Evolutionary conservation across 92 coral and sea anemone genomes (phyloP), one percentile per base, ranked within the genome.

Genomic region (Scolanthus callimorphus): DNA sequence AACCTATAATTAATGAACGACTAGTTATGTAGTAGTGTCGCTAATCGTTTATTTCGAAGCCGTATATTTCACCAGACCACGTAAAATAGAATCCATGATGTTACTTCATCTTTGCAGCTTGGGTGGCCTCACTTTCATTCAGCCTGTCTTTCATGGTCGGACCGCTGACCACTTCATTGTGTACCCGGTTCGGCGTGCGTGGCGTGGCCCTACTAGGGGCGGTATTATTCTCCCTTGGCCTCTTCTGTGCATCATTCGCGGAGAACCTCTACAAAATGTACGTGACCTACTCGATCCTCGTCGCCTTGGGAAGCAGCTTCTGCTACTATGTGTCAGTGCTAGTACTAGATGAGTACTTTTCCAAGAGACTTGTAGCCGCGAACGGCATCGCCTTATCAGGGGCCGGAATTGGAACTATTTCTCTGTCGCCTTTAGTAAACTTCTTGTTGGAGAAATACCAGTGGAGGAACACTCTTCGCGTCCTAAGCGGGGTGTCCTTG

Each of bases 351-450:
- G 73, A 79, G 31, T 82, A 87, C 67, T 87, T 87, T 48, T 69
- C 67, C 13, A 82, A 78, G 47, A 58, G 77, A 17, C 57, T 92
- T 11, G 96, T 90, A 0, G 57, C 91, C 2, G 84, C 98, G 29
- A 88, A 88, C 63, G 98, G 98, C 19, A 49, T 92, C 25, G 87
- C 82, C 41, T 71, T 90, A 17, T 69, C 96, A 20, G 98, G 98
- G 20, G 88, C 90, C 6, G 98, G 98, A 21, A 83, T 84, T 44
- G 98, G 98, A 55, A 82, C 90, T 12, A 48, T 92, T 20, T 62
- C 85, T 39, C 80, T 92, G 63, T 73, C 87, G 9, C 94, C 96
- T 6, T 65, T 85, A 2, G 80, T 89, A 15, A 79, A 71, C 50
- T 53, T 70, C 19, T 57, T 94, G 60, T 76, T 89, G 60, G 80